These are phyloP conservation scores for Ruditapes philippinarum DNA, from an alignment of 1,140 invertebrate species.

Conservation along the genomic window DNA sequence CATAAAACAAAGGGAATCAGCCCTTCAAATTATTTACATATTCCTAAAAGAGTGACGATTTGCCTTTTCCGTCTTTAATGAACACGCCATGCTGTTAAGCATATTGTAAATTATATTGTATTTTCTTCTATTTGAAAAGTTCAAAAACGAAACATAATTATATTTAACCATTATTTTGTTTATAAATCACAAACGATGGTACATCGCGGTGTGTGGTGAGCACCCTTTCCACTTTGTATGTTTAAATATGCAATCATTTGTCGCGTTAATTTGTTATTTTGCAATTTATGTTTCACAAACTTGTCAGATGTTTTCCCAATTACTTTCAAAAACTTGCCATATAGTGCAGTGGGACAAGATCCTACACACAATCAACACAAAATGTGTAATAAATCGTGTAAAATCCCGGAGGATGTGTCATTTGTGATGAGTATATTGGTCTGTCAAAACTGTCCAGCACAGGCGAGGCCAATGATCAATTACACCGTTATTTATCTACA, in stretches of 20 bases:
- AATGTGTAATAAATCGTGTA: constrained; percentile 55
- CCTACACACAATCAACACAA: constrained; percentile 42
- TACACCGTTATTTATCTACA: constrained; percentile 29
- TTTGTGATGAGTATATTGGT: constrained; percentile 43
- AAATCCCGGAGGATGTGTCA: constrained; percentile 50
- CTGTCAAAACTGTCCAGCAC: constrained; percentile 54
- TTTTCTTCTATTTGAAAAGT: not conserved
- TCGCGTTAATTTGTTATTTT: constrained; percentile 7
- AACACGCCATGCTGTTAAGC: not conserved
- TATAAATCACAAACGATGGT: constrained; percentile 12
- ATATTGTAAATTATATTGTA: not conserved
- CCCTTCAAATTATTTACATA: not conserved
- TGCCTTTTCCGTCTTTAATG: not conserved
- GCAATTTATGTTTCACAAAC: constrained; percentile 11
- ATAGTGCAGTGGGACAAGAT: constrained; percentile 9
- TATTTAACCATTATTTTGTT: constrained; percentile 8
- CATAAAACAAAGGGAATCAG: constrained; percentile 13
- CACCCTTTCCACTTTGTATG: not conserved
- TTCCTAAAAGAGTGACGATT: not conserved
- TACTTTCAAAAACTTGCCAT: not conserved
- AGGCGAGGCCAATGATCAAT: constrained; percentile 35
- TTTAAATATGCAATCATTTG: constrained; percentile 27
- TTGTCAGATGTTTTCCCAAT: not conserved
- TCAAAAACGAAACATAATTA: constrained; percentile 19
- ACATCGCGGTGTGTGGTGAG: not conserved